phyloP scores from a whole-genome alignment of 2,113 vertebrate genomes.

The Rafetus swinhoei region DNA sequence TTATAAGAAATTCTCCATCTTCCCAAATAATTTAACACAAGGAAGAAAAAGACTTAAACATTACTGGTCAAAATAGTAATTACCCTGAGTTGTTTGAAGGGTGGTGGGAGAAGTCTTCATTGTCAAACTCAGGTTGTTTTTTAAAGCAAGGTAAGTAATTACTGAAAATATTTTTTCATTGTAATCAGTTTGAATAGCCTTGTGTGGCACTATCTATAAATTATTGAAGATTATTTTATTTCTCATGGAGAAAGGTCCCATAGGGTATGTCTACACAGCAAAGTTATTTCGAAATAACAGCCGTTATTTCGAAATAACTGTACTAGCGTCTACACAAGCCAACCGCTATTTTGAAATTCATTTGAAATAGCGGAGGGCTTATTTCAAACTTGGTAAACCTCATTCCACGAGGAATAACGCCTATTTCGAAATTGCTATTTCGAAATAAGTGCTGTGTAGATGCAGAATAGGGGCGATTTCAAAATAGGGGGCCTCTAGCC shows the following conservation, averaged over 20 bases:
- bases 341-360: no score
- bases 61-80: conserved; percentile 61
- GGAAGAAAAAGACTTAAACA: conserved; percentile 46
- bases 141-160: conserved; percentile 20
- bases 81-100: conserved; percentile 36
- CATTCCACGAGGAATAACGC: no score
- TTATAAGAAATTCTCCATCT: conserved; percentile 59
- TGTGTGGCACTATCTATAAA: not conserved
- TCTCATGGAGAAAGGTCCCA: not conserved
- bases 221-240: not conserved
- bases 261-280: no score
- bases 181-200: conserved; percentile 22
- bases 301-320: no score
- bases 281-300: no score
- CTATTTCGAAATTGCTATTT: no score
- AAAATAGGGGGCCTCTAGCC: no score
- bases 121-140: conserved; percentile 29
- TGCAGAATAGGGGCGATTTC: no score
- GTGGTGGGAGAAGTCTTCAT: not conserved
- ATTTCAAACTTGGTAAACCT: no score
- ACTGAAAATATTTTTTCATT: conserved; percentile 56
- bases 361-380: no score
- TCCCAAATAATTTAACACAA: conserved; percentile 36
- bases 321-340: no score
- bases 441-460: no score